phyloP scores from a whole-genome alignment of 2,113 vertebrate genomes.

The Seriola aureovittata region DNA sequence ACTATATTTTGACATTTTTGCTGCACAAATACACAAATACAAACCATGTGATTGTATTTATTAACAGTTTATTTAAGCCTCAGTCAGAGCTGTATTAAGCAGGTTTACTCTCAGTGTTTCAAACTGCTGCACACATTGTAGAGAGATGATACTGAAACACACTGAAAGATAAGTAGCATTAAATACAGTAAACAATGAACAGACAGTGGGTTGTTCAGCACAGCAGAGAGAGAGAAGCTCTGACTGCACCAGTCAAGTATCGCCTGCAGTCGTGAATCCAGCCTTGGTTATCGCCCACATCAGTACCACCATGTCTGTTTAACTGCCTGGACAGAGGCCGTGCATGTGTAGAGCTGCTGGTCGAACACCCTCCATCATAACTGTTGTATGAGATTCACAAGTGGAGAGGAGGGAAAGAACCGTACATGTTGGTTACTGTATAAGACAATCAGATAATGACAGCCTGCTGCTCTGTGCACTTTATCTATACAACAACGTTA shows the following conservation, averaged over 20 bases:
- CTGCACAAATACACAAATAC: neutral
- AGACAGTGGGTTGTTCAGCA: neutral
- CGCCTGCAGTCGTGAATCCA: constrained; percentile 21
- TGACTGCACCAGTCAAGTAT: neutral
- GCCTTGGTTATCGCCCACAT: constrained; percentile 55
- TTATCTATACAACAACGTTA: too few relatives aligned
- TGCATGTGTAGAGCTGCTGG: neutral
- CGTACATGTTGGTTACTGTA: too few relatives aligned
- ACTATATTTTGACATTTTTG: neutral
- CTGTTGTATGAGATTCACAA: neutral
- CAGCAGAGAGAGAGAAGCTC: constrained; percentile 16
- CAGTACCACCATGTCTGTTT: neutral
- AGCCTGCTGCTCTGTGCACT: too few relatives aligned
- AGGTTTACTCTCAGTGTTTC: too few relatives aligned
- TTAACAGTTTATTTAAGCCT: too few relatives aligned
- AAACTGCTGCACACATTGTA: neutral
- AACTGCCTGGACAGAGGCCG: neutral
- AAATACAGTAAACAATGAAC: neutral
- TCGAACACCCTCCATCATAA: neutral
- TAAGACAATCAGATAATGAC: neutral
- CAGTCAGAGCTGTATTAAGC: too few relatives aligned
- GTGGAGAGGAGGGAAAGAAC: neutral
- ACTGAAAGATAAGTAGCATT: too few relatives aligned
- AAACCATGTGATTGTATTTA: neutral
- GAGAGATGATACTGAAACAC: too few relatives aligned